Evolutionary conservation across 2,888 invertebrate genomes (phyloP).

Genomic region (Cecidostiba fungosa): DNA sequence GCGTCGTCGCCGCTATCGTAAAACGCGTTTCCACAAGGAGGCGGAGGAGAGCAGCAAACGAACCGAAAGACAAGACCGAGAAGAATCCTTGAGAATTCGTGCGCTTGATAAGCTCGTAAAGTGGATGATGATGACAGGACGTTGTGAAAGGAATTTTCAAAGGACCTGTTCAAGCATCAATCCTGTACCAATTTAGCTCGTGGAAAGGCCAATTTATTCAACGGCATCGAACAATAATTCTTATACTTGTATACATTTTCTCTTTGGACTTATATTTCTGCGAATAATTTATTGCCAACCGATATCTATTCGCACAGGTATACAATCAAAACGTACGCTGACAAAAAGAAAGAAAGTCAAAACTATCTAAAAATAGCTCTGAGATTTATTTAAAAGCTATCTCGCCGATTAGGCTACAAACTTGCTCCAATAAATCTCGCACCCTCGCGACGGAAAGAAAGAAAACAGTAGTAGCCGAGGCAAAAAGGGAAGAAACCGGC

Average conservation of each 20-base stretch:
- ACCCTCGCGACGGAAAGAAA: not conserved
- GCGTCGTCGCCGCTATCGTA: not conserved
- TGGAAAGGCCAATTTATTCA: not conserved
- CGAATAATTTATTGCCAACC: not conserved
- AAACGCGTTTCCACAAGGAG: slow-evolving; percentile 1
- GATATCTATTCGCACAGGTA: not conserved
- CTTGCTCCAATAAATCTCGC: not conserved
- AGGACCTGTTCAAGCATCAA: not conserved
- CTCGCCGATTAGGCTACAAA: not conserved
- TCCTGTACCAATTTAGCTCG: not conserved
- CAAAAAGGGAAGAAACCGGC: slow-evolving; percentile 11
- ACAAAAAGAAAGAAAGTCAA: no score
- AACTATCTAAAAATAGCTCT: not conserved
- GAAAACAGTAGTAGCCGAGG: not conserved
- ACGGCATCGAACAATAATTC: no score
- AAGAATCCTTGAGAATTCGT: slow-evolving; percentile 16
- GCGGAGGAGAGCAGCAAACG: not conserved
- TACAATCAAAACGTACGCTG: no score
- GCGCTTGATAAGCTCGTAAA: slow-evolving; percentile 26
- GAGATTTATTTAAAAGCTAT: not conserved
- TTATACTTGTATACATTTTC: no score
- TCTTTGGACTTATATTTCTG: no score
- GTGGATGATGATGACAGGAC: slow-evolving; percentile 18
- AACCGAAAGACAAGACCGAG: slow-evolving; percentile 13
- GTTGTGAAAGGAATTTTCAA: slow-evolving; percentile 15